Conservation (phyloP, 1,140 invertebrate genomes). For the Ectropis grisescens region DNA sequence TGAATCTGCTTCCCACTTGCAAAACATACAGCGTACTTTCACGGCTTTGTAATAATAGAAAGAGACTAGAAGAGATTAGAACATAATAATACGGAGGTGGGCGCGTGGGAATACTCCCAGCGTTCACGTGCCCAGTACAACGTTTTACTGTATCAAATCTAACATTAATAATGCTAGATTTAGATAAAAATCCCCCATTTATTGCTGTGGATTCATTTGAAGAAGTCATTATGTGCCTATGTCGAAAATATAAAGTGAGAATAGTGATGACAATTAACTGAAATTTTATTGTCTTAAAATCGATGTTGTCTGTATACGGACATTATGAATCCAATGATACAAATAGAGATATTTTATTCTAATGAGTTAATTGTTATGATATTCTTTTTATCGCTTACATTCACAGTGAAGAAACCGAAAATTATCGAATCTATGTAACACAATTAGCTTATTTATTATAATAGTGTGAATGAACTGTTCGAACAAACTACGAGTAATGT, state of each 20-base stretch:
- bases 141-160: constrained; percentile 46
- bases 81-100: constrained; percentile 63
- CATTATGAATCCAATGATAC: too few species aligned
- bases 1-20: constrained; percentile 36
- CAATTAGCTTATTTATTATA: constrained; percentile 5
- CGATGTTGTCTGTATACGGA: too few species aligned
- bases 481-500: constrained; percentile 30
- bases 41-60: constrained; percentile 58
- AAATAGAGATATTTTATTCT: too few species aligned
- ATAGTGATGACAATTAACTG: background rate
- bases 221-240: constrained; percentile 11
- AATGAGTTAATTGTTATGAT: too few species aligned
- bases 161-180: constrained; percentile 57
- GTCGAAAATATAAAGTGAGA: constrained; percentile 3
- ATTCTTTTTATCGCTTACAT: too few species aligned
- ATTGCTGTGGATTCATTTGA: constrained; percentile 7
- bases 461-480: constrained; percentile 32
- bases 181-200: constrained; percentile 27
- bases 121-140: constrained; percentile 51
- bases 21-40: constrained; percentile 56
- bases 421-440: too few species aligned
- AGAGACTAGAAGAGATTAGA: constrained; percentile 62
- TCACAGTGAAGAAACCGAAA: too few species aligned
- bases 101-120: constrained; percentile 66
- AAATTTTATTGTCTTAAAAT: too few species aligned